Conservation (phyloP, 1,140 invertebrate genomes). For the Acromyrmex charruanus region DNA sequence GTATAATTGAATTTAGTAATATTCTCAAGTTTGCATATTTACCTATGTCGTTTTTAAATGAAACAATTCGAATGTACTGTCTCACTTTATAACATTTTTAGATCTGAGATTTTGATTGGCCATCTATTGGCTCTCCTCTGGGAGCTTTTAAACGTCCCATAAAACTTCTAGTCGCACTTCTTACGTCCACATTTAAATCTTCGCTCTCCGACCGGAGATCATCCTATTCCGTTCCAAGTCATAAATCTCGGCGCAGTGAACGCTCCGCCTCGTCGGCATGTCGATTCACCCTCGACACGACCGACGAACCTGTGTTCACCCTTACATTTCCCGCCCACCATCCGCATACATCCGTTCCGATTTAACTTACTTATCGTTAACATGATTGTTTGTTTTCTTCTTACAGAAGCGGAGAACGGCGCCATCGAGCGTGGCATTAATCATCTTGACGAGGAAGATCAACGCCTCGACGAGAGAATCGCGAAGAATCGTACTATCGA, state of each 20-base stretch:
- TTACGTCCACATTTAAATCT: slow-evolving; percentile 53
- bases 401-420: slow-evolving; percentile 72
- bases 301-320: slow-evolving; percentile 41
- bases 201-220: slow-evolving; percentile 21
- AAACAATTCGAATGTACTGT: neutral
- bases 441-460: slow-evolving; percentile 69
- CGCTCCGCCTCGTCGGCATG: slow-evolving; percentile 49
- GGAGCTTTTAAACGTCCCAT: slow-evolving; percentile 35
- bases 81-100: slow-evolving; percentile 8
- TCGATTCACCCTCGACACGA: slow-evolving; percentile 55
- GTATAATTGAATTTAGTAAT: neutral
- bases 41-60: neutral
- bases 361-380: slow-evolving; percentile 30
- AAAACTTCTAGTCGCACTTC: slow-evolving; percentile 35
- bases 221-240: slow-evolving; percentile 29
- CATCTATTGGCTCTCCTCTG: slow-evolving; percentile 38
- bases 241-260: slow-evolving; percentile 36
- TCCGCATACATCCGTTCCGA: neutral
- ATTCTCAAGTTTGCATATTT: neutral
- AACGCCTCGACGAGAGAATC: slow-evolving; percentile 46
- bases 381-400: slow-evolving; percentile 63
- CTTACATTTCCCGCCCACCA: slow-evolving; percentile 8
- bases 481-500: slow-evolving; percentile 54
- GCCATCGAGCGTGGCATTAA: slow-evolving; percentile 73
- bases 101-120: slow-evolving; percentile 41